Evolutionary conservation across 2,888 invertebrate genomes (phyloP).

Genomic region (Cylloceria caligata): DNA sequence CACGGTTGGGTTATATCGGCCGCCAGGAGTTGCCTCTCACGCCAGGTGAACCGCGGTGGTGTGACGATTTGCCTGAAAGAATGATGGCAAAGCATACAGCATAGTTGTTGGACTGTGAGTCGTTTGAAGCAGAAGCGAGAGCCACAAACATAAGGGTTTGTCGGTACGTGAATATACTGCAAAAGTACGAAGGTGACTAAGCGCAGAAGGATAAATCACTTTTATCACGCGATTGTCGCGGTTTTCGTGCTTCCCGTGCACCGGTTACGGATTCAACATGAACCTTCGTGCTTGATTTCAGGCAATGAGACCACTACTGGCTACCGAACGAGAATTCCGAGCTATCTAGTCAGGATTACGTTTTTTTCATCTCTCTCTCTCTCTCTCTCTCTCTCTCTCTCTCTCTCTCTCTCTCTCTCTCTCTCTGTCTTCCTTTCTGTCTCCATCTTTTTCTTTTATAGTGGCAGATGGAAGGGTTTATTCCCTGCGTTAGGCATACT

Average conservation of each 20-base stretch:
- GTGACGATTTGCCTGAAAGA: slow-evolving; percentile 34
- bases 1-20: slow-evolving; percentile 31
- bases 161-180: background rate
- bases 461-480: slow-evolving; percentile 52
- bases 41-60: slow-evolving; percentile 13
- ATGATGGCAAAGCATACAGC: slow-evolving; percentile 14
- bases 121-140: slow-evolving; percentile 32
- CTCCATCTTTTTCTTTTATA: slow-evolving; percentile 39
- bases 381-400: slow-evolving; percentile 18
- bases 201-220: slow-evolving; percentile 65
- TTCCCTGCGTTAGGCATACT: slow-evolving; percentile 50
- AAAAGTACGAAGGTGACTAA: background rate
- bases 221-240: slow-evolving; percentile 71
- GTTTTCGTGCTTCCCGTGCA: slow-evolving; percentile 61
- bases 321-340: slow-evolving; percentile 35
- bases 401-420: slow-evolving; percentile 31
- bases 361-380: slow-evolving; percentile 33
- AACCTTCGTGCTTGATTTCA: slow-evolving; percentile 68
- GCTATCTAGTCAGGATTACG: slow-evolving; percentile 56
- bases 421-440: too few relatives aligned
- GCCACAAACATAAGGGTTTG: slow-evolving; percentile 16
- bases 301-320: slow-evolving; percentile 9
- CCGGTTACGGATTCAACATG: slow-evolving; percentile 65
- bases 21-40: slow-evolving; percentile 43
- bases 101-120: slow-evolving; percentile 18